Percentiles rank a stretch among this genome's conserved stretches.
Evolutionary conservation across 2,797 vertebrate genomes (phyloP).

Genomic region (Anguilla marmorata): DNA sequence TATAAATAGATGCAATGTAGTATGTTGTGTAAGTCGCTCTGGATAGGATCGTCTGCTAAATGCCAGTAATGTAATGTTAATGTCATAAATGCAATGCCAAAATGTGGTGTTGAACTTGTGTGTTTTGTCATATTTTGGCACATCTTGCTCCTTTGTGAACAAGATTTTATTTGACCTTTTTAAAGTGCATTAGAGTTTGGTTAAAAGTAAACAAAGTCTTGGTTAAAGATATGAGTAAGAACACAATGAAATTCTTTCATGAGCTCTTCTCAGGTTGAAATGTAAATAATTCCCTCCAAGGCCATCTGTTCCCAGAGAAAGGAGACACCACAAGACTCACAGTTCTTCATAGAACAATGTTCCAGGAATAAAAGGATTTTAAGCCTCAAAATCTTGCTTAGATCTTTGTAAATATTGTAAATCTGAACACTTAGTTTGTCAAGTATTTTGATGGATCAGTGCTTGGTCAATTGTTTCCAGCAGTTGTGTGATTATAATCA

Average conservation of each 20-base stretch:
- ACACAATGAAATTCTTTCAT: background rate
- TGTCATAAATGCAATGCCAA: too few relatives aligned
- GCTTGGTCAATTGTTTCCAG: background rate
- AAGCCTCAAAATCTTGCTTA: background rate
- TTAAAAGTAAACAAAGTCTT: conserved; percentile 13
- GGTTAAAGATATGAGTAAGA: background rate
- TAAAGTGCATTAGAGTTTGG: background rate
- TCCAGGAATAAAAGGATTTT: background rate
- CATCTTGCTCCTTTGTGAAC: background rate
- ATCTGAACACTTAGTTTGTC: background rate
- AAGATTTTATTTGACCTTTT: background rate
- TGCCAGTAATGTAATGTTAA: too few relatives aligned
- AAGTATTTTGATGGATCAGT: background rate
- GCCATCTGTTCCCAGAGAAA: conserved; percentile 7
- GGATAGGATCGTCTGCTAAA: too few relatives aligned
- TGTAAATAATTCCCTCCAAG: conserved; percentile 10
- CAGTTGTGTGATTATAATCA: background rate
- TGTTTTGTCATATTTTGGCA: background rate
- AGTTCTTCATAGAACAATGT: background rate
- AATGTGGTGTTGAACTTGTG: background rate
- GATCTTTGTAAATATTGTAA: background rate
- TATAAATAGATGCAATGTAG: too few relatives aligned
- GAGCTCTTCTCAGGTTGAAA: background rate
- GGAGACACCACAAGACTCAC: background rate
- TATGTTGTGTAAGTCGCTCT: too few relatives aligned